phyloP scores from a whole-genome alignment of 2,888 invertebrate species.

The Aphelenchoides bicaudatus region DNA sequence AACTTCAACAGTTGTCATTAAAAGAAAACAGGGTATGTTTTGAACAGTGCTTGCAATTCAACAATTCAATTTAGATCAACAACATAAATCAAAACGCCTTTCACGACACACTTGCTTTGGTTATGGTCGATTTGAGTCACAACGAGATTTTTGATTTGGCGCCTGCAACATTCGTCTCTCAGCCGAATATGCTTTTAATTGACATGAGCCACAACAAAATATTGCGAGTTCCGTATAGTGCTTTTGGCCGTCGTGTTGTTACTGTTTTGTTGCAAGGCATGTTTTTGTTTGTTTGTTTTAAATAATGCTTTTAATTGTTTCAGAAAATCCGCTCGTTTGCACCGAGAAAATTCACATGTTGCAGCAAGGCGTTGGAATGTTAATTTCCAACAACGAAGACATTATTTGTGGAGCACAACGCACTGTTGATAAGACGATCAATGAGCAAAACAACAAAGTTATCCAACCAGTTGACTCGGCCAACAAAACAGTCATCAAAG shows the following conservation, averaged over 20 bases:
- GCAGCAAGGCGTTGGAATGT: slow-evolving; percentile 58
- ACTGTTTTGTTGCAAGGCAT: slow-evolving; percentile 60
- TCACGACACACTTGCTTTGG: slow-evolving; percentile 52
- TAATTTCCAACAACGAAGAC: slow-evolving; percentile 49
- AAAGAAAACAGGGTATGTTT: slow-evolving; percentile 53
- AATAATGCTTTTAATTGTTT: slow-evolving; percentile 16
- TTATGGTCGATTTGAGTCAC: slow-evolving; percentile 57
- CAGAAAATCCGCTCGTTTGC: slow-evolving; percentile 60
- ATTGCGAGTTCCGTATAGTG: slow-evolving; percentile 52
- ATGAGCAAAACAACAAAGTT: neutral
- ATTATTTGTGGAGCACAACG: slow-evolving; percentile 44
- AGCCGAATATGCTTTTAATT: slow-evolving; percentile 56
- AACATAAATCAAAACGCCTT: slow-evolving; percentile 58
- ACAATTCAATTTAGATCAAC: slow-evolving; percentile 58
- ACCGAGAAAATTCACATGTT: slow-evolving; percentile 59
- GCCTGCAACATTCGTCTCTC: slow-evolving; percentile 57
- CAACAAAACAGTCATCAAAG: neutral
- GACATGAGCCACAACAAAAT: slow-evolving; percentile 57
- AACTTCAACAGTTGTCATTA: slow-evolving; percentile 58
- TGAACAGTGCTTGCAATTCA: no score
- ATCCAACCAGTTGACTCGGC: neutral
- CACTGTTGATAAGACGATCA: slow-evolving; percentile 20
- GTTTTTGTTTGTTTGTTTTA: slow-evolving; percentile 3
- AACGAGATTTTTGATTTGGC: slow-evolving; percentile 50
- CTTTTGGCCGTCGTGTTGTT: slow-evolving; percentile 57